phyloP scores from a whole-genome alignment of 1,140 invertebrate species.

The Telenomus remus region DNA sequence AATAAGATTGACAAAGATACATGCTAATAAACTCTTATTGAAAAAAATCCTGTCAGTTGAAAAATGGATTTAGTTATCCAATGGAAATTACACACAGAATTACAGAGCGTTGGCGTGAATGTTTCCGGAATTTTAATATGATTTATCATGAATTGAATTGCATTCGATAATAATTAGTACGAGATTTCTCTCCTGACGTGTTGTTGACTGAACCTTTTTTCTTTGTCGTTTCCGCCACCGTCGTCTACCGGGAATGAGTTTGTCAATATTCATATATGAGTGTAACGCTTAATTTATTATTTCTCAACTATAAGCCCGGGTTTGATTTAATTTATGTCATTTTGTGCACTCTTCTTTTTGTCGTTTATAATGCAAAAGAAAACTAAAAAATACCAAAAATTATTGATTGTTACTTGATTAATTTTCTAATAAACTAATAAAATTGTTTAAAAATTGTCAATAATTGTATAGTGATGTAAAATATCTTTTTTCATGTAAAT shows the following conservation, averaged over 20 bases:
- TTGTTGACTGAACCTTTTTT: not conserved
- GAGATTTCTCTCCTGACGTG: not conserved
- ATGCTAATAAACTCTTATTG: conserved; percentile 41
- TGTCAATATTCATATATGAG: conserved; percentile 15
- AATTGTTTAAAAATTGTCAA: too few relatives aligned
- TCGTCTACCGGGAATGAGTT: conserved; percentile 2
- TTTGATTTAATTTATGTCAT: conserved; percentile 1
- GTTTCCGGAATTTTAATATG: conserved; percentile 18
- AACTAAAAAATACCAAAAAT: too few relatives aligned
- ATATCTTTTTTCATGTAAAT: too few relatives aligned
- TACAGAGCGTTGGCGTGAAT: conserved; percentile 8
- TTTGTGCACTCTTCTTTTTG: not conserved
- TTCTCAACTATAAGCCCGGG: conserved; percentile 5
- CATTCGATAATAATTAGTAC: conserved; percentile 18
- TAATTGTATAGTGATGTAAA: too few relatives aligned
- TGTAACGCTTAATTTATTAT: conserved; percentile 13
- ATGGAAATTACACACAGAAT: conserved; percentile 21
- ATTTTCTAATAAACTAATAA: too few relatives aligned
- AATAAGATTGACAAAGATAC: conserved; percentile 29
- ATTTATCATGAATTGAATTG: conserved; percentile 22
- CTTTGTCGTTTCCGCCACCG: conserved; percentile 15
- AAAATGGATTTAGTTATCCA: conserved; percentile 28
- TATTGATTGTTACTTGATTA: too few relatives aligned
- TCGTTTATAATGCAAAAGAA: not conserved
- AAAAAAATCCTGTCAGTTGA: conserved; percentile 40